Percentiles rank a stretch among this genome's conserved stretches.
These are phyloP conservation scores for Ageneiosus marmoratus DNA, from an alignment of 2,113 vertebrate genomes.

Conservation along the genomic window DNA sequence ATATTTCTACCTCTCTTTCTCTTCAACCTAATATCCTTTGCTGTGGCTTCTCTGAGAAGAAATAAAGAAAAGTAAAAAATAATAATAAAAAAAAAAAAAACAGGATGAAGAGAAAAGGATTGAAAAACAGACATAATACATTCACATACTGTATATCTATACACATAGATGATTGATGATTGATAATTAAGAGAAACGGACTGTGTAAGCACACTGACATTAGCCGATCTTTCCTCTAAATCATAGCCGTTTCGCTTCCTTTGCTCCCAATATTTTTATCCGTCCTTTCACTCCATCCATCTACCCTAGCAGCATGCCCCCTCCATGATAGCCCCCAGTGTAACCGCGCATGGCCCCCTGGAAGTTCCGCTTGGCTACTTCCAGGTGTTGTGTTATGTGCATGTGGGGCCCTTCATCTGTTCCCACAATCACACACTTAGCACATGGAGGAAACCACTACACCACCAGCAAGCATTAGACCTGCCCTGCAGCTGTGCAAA, in stretches of 20 bases:
- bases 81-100: not conserved
- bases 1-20: slow-evolving; percentile 42
- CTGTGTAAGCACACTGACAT: slow-evolving; percentile 17
- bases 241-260: not conserved
- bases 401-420: slow-evolving; percentile 65
- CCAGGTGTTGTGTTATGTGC: slow-evolving; percentile 75
- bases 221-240: not conserved
- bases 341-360: slow-evolving; percentile 60
- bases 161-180: not conserved
- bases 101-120: not conserved
- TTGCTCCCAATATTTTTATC: not conserved
- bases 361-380: slow-evolving; percentile 74
- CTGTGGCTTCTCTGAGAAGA: slow-evolving; percentile 2
- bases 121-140: no score
- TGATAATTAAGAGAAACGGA: not conserved
- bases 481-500: slow-evolving; percentile 37
- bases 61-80: not conserved
- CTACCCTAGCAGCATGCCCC: slow-evolving; percentile 32
- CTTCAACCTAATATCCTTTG: slow-evolving; percentile 1
- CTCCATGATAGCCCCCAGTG: slow-evolving; percentile 64
- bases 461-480: slow-evolving; percentile 50
- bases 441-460: slow-evolving; percentile 53
- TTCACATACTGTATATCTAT: no score
- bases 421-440: slow-evolving; percentile 63
- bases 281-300: slow-evolving; percentile 38